Evolutionary conservation across 1,140 invertebrate genomes (phyloP).

Genomic region (Sipha flava): DNA sequence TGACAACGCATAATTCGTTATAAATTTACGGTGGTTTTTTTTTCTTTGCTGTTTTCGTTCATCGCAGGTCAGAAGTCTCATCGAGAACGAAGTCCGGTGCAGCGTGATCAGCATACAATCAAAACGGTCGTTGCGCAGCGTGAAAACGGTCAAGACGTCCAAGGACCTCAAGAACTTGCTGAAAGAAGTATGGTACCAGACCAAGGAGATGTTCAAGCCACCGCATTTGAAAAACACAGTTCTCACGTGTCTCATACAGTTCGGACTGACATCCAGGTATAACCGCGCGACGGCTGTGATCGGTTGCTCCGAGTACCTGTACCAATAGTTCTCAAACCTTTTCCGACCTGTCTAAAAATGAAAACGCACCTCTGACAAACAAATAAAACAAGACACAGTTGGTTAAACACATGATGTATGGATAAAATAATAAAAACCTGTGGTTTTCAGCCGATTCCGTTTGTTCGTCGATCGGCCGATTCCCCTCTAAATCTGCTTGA

Average conservation of each 20-base stretch:
- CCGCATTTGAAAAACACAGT: conserved; percentile 61
- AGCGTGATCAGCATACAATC: conserved; percentile 52
- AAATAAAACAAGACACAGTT: no score
- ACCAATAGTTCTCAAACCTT: no score
- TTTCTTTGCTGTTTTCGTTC: conserved; percentile 36
- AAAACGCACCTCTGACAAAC: no score
- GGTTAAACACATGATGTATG: no score
- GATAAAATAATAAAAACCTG: no score
- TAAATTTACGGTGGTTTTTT: background rate
- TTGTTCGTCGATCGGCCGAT: no score
- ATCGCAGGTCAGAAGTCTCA: conserved; percentile 56
- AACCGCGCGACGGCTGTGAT: no score
- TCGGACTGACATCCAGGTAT: conserved; percentile 62
- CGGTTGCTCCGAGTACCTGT: no score
- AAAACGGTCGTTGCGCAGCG: conserved; percentile 49
- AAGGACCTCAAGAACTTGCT: conserved; percentile 57
- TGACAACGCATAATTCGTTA: background rate
- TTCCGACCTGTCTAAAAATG: no score
- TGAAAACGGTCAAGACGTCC: conserved; percentile 52
- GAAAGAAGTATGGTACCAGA: conserved; percentile 57
- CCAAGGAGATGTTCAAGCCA: conserved; percentile 56
- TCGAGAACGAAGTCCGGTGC: conserved; percentile 54
- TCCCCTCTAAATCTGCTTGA: no score
- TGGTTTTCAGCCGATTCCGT: no score
- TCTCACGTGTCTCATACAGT: conserved; percentile 64